These are phyloP conservation scores for Tapirus terrestris DNA, from an alignment of 2,113 vertebrate species.

Conservation along the genomic window DNA sequence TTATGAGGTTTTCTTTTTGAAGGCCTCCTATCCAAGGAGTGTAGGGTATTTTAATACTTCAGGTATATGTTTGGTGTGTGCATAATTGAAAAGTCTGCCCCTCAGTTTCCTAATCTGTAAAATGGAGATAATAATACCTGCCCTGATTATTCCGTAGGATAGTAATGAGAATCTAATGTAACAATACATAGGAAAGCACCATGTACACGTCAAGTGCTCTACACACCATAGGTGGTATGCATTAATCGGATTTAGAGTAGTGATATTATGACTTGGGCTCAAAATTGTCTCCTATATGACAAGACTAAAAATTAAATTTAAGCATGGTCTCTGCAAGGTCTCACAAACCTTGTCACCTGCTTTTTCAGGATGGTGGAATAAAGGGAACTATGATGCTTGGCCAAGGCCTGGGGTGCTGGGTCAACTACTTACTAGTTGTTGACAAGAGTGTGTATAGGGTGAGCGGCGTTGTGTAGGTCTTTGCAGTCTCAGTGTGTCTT, in stretches of 20 bases:
- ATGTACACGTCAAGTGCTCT: not conserved
- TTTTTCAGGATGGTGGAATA: not conserved
- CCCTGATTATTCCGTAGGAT: not conserved
- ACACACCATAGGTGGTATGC: not conserved
- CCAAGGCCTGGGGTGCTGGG: too few species aligned
- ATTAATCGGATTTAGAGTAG: not conserved
- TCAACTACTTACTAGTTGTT: too few species aligned
- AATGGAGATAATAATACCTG: not conserved
- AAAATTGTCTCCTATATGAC: not conserved
- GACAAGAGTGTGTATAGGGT: not conserved
- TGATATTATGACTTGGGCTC: not conserved
- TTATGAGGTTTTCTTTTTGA: not conserved
- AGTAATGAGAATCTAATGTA: not conserved
- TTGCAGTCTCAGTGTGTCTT: not conserved
- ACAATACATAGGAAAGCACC: not conserved
- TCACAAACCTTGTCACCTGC: not conserved
- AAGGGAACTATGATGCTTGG: not conserved
- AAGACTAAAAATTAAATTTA: not conserved
- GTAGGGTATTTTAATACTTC: not conserved
- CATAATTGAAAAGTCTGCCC: not conserved
- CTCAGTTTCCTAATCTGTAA: not conserved
- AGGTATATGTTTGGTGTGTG: not conserved
- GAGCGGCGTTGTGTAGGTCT: not conserved
- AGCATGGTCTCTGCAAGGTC: not conserved
- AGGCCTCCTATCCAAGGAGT: not conserved